Evolutionary conservation across 2,797 vertebrate genomes (phyloP).

Genomic region (Melanotaenia pygmaea): DNA sequence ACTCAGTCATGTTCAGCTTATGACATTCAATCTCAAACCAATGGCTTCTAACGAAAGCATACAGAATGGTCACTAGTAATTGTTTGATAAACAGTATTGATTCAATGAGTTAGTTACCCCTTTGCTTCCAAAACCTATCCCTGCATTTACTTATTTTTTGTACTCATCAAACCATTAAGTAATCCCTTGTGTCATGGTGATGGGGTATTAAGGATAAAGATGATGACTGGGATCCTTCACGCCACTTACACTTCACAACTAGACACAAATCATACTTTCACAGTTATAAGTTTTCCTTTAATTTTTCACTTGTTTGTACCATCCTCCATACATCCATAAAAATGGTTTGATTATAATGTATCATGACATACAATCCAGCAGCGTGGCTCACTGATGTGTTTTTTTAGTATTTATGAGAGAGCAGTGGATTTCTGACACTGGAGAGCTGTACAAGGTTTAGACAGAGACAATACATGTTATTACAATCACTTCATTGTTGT

Average conservation of each 20-base stretch:
- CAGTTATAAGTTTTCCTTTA: neutral
- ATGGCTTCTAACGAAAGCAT: neutral
- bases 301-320: neutral
- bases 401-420: neutral
- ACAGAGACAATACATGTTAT: neutral
- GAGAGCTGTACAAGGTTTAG: neutral
- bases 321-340: neutral
- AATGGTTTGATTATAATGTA: neutral
- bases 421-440: neutral
- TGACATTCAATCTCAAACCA: too few species aligned
- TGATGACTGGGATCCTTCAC: neutral
- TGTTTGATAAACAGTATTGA: too few species aligned
- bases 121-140: neutral
- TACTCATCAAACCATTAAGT: neutral
- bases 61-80: neutral
- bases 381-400: neutral
- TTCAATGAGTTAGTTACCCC: neutral
- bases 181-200: neutral
- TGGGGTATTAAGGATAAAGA: neutral
- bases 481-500: neutral
- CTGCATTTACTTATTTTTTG: neutral
- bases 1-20: neutral
- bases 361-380: neutral
- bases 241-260: neutral
- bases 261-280: neutral